A percentile compares a stretch with the other conserved stretches of the same genome.
These are phyloP conservation scores for Larimichthys crocea DNA, from an alignment of 2,113 vertebrate species.

Conservation along the genomic window DNA sequence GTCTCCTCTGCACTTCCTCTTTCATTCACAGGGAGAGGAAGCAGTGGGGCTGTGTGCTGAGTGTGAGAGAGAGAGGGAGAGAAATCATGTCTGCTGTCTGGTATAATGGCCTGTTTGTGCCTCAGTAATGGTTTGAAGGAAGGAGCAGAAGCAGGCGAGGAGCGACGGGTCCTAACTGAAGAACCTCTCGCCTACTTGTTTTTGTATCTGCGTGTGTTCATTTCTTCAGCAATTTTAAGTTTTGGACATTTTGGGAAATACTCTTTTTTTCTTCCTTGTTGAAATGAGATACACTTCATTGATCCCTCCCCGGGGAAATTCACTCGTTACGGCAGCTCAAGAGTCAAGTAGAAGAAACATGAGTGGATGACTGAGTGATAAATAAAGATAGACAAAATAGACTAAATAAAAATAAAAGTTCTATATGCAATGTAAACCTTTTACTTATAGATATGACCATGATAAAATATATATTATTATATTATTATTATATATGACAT, in stretches of 20 bases:
- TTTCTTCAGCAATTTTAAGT: not conserved
- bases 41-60: slow-evolving; percentile 42
- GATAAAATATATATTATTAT: no score
- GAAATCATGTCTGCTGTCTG: slow-evolving; percentile 65
- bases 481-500: no score
- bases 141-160: slow-evolving; percentile 21
- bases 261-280: not conserved
- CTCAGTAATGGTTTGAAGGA: slow-evolving; percentile 47
- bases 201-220: slow-evolving; percentile 14
- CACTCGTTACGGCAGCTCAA: no score
- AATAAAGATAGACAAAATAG: no score
- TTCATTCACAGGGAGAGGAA: slow-evolving; percentile 74
- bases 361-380: no score
- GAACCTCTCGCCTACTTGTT: slow-evolving; percentile 1
- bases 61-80: slow-evolving; percentile 34
- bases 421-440: no score
- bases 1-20: slow-evolving; percentile 75
- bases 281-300: no score
- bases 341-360: no score
- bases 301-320: no score
- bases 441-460: no score
- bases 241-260: not conserved
- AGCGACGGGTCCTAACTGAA: slow-evolving; percentile 25
- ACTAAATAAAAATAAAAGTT: no score
- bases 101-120: slow-evolving; percentile 75